Conservation (phyloP, 2,888 invertebrate species). For the Sinodicranocentrus sp. region DNA sequence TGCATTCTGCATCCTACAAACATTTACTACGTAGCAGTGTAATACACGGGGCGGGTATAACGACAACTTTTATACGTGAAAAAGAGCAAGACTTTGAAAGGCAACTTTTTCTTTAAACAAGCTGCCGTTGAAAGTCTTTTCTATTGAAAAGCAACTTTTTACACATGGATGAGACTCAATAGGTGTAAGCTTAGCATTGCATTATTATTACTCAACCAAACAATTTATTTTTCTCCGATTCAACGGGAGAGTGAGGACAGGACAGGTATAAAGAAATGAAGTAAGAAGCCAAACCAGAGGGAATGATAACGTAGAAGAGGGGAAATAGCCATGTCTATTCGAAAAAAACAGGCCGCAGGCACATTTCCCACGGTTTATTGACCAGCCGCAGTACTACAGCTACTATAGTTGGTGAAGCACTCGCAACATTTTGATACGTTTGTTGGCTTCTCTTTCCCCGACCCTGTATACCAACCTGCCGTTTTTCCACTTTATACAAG, state of each 20-base stretch:
- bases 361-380: slow-evolving; percentile 76
- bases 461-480: too few species aligned
- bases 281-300: slow-evolving; percentile 19
- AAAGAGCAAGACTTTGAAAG: neutral
- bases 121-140: neutral
- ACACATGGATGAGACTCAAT: slow-evolving; percentile 28
- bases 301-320: neutral
- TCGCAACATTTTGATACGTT: slow-evolving; percentile 46
- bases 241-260: neutral
- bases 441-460: slow-evolving; percentile 34
- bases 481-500: too few species aligned
- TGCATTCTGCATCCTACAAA: neutral
- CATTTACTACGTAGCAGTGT: too few species aligned
- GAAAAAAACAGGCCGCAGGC: slow-evolving; percentile 63
- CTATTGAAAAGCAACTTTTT: slow-evolving; percentile 26
- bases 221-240: slow-evolving; percentile 9
- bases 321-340: slow-evolving; percentile 4
- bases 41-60: too few species aligned
- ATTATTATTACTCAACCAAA: slow-evolving; percentile 31
- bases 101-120: neutral
- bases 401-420: neutral
- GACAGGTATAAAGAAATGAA: neutral
- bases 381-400: slow-evolving; percentile 68
- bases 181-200: slow-evolving; percentile 28
- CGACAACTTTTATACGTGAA: neutral